Evolutionary conservation across 2,888 invertebrate species (phyloP), one percentile per base, ranked within the genome.

Genomic region (Yponomeuta sedellus): DNA sequence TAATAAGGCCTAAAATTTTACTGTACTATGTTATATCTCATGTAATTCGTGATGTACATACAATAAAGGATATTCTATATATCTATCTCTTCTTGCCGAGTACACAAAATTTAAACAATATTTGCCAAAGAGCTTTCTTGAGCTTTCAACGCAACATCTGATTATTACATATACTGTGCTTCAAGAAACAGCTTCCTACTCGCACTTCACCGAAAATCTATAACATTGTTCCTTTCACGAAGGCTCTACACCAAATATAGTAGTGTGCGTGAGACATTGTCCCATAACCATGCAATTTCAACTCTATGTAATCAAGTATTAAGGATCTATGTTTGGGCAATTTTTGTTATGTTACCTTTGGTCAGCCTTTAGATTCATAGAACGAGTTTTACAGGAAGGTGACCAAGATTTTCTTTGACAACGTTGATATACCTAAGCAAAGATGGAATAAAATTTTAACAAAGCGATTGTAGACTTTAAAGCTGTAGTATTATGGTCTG

Each of bases 221-320:
- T 86, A 85, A 80, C 83, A 85, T 22, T 82, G 85, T 82, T 81
- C 79, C 86, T 83, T 82, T 85, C 85, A 80, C 81, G 62, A 10
- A 61, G 59, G 25, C 59, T 61, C 22, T 39, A 84, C 83, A 86
- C 82, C 12, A 52, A 16, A 52, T 52, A 16, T 16, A 12, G 16
- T 1, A 52, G 44, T 52, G 44, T 52, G 44, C 44, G 44, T 52
- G 16, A 52, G 44, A 12, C 1, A 3, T 52, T 5, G 16, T 16
- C 12, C 44, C 16, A 16, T 16, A 52, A 16, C 44, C 44, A 44
- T 5, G 44, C 44, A 16, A 52, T 52, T 52, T 52, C 16, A 52
- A 16, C 44, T 52, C 44, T 52, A 52, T 52, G 5, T 12, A 4
- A 10, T 2, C 2, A 12, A 12, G 2, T 5, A 52, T 16, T 52